Base-by-base conservation (phyloP, 1,140 invertebrate species). In the Drosophila nigromelanica region DNA sequence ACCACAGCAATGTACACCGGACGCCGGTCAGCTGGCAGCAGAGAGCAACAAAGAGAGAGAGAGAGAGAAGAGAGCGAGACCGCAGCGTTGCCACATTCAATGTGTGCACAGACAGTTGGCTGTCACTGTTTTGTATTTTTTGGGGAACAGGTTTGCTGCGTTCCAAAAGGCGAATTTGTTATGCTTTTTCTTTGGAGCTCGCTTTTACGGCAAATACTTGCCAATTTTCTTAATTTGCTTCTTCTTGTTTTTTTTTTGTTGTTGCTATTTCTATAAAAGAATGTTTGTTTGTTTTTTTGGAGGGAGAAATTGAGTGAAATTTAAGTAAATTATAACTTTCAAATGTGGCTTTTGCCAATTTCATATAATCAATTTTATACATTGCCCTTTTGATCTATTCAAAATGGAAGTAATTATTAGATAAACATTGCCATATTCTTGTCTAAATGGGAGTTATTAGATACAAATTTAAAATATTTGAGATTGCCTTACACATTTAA, bases 211-310 rank as follows among this genome's bases (percentile, higher is more conserved):
- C 66, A 80, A 80, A 77, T 61, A 54, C 52, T 66, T 73, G 67
- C 73, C 80, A 82, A 82, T 82, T 82, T 82, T 83, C 75, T 72
- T 68, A 39, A 75, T 75, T 78, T n/a, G 51, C 43, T 39, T 47
- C 33, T 10, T 35, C 33, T 37, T 55, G 51, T 50, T 62, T 33
- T 24, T 50, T 50, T 72, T 60, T 76, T 45, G 47, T 68, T 60
- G 37, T 35, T 51, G 50, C 33, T 24, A 40, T 47, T 66, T 66
- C 33, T 58, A 40, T 51, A 35, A 48, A 66, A 50, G 50, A 76
- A 67, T 45, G 7, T 43, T 24, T 42, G 8, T 43, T 63, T 27
- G 21, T 27, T 43, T 50, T 64, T 45, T 27, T 47, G 24, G 12
- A 5, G 8, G 15, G 40, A 51, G 52, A 56, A 62, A 55, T 47